These are phyloP conservation scores for Hipparchia sbordonii DNA, from an alignment of 2,888 invertebrate genomes.

Conservation along the genomic window DNA sequence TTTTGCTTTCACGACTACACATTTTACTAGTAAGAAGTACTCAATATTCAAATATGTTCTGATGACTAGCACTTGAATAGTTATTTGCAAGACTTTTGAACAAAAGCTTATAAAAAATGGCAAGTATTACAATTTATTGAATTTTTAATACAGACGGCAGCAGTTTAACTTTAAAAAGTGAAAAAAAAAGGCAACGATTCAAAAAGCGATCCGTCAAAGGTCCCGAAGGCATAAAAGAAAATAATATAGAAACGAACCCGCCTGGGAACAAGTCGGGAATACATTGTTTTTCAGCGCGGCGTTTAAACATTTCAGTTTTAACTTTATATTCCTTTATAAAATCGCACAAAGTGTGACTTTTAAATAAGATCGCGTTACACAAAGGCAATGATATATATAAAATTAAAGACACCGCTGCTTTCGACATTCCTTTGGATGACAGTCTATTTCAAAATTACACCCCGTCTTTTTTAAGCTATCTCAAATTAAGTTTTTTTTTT, in stretches of 20 bases:
- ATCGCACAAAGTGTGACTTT: constrained; percentile 65
- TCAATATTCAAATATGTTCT: no score
- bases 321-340: constrained; percentile 50
- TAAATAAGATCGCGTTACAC: constrained; percentile 62
- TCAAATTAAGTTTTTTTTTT: no score
- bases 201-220: constrained; percentile 23
- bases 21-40: no score
- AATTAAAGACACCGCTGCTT: neutral
- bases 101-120: no score
- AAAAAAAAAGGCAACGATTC: constrained; percentile 2
- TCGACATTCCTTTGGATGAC: no score
- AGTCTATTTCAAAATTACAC: no score
- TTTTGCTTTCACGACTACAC: no score
- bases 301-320: constrained; percentile 42
- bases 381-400: constrained; percentile 5
- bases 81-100: no score
- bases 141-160: neutral
- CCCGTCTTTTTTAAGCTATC: neutral
- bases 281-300: constrained; percentile 37
- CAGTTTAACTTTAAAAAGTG: constrained; percentile 9
- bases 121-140: no score
- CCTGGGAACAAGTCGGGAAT: constrained; percentile 26
- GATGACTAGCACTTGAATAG: no score
- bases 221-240: constrained; percentile 17
- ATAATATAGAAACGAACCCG: constrained; percentile 17